These are phyloP conservation scores for Chanos chanos DNA, from an alignment of 2,797 vertebrate genomes.

Conservation along the genomic window DNA sequence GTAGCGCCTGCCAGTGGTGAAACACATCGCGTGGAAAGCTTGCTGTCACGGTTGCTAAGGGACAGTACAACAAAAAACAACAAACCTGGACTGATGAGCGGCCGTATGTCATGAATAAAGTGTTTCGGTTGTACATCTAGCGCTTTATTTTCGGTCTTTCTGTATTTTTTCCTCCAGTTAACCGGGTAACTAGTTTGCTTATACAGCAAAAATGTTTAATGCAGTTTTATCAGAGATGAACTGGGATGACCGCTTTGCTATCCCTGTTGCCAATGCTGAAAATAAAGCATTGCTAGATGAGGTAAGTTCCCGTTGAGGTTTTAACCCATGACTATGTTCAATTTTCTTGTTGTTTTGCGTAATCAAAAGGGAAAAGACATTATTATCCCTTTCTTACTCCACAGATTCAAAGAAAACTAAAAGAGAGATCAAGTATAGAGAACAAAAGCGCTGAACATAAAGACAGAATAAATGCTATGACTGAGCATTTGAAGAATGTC, in stretches of 20 bases:
- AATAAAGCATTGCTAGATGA: conserved; percentile 79
- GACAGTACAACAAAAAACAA: too few relatives aligned
- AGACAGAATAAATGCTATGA: conserved; percentile 68
- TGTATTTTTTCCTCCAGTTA: background rate
- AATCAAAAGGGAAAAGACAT: background rate
- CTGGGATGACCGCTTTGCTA: conserved; percentile 80
- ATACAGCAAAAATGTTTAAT: conserved; percentile 60
- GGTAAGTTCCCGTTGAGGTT: too few relatives aligned
- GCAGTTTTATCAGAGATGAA: conserved; percentile 67
- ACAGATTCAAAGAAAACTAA: conserved; percentile 76
- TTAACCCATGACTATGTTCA: too few relatives aligned
- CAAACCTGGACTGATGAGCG: too few relatives aligned
- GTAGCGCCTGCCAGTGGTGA: too few relatives aligned
- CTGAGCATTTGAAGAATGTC: conserved; percentile 73
- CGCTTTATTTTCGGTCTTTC: background rate
- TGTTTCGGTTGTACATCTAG: too few relatives aligned
- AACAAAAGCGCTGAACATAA: conserved; percentile 66
- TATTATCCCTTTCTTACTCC: background rate
- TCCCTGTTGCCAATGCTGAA: conserved; percentile 78
- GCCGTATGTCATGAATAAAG: too few relatives aligned
- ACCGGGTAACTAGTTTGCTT: background rate
- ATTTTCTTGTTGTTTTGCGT: background rate
- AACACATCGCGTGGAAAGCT: too few relatives aligned
- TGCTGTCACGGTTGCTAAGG: too few relatives aligned
- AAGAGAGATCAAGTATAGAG: conserved; percentile 64